Evolutionary conservation across 2,113 vertebrate species (phyloP).

Genomic region (Butorides virescens): DNA sequence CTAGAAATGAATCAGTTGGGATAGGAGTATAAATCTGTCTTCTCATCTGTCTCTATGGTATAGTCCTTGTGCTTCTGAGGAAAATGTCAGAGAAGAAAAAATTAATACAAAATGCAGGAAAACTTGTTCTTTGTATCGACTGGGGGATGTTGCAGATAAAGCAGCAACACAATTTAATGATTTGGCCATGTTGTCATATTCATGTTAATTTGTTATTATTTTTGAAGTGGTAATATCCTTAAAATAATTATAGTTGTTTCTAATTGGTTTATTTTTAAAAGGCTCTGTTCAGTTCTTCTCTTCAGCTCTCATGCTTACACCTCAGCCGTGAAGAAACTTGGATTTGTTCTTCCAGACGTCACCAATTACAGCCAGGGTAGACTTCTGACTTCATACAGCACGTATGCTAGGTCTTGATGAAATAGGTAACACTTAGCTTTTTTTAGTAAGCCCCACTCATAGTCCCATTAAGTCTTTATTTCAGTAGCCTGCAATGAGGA

Average conservation of each 20-base stretch:
- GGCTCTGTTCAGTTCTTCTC: neutral
- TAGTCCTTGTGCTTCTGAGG: neutral
- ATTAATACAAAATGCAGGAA: neutral
- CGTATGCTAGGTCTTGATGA: neutral
- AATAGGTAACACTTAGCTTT: neutral
- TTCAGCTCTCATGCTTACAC: neutral
- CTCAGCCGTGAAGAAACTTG: neutral
- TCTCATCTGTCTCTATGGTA: neutral
- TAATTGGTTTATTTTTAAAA: neutral
- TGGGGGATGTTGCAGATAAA: neutral
- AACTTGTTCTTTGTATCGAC: neutral
- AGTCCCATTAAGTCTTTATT: neutral
- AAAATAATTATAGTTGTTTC: neutral
- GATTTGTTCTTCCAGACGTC: neutral
- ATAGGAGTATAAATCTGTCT: neutral
- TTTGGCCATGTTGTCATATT: neutral
- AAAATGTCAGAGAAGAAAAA: neutral
- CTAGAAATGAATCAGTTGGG: neutral
- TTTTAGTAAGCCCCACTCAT: neutral
- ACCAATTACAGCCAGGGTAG: neutral
- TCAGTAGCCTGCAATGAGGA: neutral
- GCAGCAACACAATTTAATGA: neutral
- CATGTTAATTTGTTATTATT: neutral
- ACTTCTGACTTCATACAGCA: neutral
- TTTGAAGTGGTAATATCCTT: neutral